These are phyloP conservation scores for Beroe forskalii DNA, from an alignment of 37 sponge, comb jelly and placozoan genomes.

Conservation along the genomic window DNA sequence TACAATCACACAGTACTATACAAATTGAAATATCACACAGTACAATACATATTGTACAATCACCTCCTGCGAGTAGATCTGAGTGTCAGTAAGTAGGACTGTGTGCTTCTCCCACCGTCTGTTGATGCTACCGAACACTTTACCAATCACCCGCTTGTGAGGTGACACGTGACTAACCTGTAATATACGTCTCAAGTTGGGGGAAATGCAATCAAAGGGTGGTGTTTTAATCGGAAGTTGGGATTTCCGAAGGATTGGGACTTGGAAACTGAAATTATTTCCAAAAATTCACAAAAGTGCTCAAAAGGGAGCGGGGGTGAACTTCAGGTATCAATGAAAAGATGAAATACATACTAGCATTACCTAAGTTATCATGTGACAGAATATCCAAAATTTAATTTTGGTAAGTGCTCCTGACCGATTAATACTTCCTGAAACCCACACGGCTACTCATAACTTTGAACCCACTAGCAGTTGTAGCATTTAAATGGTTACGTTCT, in stretches of 20 bases:
- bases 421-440: no score
- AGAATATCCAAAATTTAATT: no score
- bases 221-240: neutral
- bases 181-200: no score
- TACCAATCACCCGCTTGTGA: constrained; percentile 39
- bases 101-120: constrained; percentile 56
- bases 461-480: no score
- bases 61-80: constrained; percentile 36
- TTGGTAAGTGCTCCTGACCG: no score
- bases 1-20: neutral
- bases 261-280: neutral
- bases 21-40: neutral
- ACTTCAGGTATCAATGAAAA: no score
- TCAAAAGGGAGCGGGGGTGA: no score
- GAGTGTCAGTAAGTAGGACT: constrained; percentile 22
- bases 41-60: neutral
- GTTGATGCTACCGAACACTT: constrained; percentile 45
- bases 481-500: no score
- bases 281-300: neutral
- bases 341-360: no score
- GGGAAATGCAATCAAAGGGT: no score
- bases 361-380: no score
- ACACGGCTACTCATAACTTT: no score
- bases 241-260: neutral
- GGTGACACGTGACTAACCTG: constrained; percentile 53